Evolutionary conservation across 2,797 vertebrate genomes (phyloP), one percentile per base, ranked within the genome.

Genomic region (Thalassophryne amazonica): DNA sequence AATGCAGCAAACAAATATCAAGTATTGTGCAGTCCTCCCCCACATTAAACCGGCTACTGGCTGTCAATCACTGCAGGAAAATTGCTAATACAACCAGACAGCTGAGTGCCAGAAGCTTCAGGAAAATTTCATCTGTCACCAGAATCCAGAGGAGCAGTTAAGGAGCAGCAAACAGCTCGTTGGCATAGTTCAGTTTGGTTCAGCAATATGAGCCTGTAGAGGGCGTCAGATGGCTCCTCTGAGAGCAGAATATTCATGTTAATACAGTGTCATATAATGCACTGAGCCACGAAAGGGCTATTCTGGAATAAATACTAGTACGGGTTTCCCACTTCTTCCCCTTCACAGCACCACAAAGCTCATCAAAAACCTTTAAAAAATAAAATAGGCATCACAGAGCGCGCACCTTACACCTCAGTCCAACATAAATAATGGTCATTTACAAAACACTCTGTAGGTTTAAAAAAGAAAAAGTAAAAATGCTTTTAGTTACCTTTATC

Each of bases 1-100:
- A 87, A 87, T 69, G 86, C 87, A 91, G 86, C 86, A 89, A 90
- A 84, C 81, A 80, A 80, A 67, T 73, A 75, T 84, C 76, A 88
- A 86, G 78, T 88, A 81, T 81, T 85, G 76, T 88, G 80, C 76
- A 62, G 68, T 70, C 34, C 25, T 34, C 32, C 52, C 52, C 47
- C 28, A 47, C 24, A 10, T 49, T 33, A 21, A 34, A 54, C 34
- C 56, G 67, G 70, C 73, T 45, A 62, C 56, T 60, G 69, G 69
- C 64, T 47, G 55, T 60, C 50, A 28, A 46, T 64, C 41, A n/a
- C 39, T 30, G 37, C 38, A 54, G 48, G 49, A 48, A 65, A 55
- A 57, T 55, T 25, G 57, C 55, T 21, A 33, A 52, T 32, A 29
- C 18, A 17, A n/a, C 10, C 40, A 32, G 40, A 29, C 34, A 55